Evolutionary conservation across 2,797 vertebrate species (phyloP).

Genomic region (Loris lydekkerianus): DNA sequence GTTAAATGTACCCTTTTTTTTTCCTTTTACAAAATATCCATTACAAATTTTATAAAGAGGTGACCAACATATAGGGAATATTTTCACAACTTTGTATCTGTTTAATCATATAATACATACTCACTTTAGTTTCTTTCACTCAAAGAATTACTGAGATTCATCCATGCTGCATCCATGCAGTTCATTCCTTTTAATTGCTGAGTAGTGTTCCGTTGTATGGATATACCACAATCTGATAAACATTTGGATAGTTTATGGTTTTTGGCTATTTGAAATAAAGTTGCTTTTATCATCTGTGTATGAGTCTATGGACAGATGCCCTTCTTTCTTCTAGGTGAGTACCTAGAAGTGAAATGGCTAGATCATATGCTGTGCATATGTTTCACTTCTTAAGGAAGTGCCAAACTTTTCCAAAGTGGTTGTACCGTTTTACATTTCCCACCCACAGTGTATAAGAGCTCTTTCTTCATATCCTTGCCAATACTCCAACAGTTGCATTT

Average conservation of each 20-base stretch:
- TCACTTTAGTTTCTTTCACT: neutral
- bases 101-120: neutral
- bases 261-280: conserved; percentile 2
- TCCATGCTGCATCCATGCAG: neutral
- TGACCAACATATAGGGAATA: no score
- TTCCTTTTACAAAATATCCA: no score
- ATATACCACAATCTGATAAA: neutral
- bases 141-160: neutral
- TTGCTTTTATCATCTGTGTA: neutral
- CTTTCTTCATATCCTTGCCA: neutral
- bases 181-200: neutral
- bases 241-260: neutral
- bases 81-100: conserved; percentile 31
- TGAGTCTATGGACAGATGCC: neutral
- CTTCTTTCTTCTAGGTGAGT: neutral
- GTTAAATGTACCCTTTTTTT: no score
- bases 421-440: neutral
- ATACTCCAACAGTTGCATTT: neutral
- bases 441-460: neutral
- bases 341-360: neutral
- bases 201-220: neutral
- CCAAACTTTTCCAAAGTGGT: neutral
- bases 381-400: neutral
- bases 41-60: no score
- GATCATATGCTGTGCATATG: neutral